Evolutionary conservation across 2,113 vertebrate genomes (phyloP).

Genomic region (Cynopterus brachyotis): DNA sequence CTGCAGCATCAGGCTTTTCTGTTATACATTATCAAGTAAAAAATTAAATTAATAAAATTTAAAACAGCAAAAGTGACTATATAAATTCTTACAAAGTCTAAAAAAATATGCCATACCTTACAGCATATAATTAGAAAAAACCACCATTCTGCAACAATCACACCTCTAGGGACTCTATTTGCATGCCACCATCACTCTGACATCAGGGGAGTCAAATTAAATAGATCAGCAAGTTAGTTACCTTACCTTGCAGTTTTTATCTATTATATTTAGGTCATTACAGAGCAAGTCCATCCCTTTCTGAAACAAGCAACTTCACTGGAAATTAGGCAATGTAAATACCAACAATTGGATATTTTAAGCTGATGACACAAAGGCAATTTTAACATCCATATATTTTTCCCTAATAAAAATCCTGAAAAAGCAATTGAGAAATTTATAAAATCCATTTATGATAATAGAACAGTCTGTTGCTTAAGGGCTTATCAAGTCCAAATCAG

Average conservation of each 20-base stretch:
- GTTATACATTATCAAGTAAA: neutral
- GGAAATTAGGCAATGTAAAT: slow-evolving; percentile 42
- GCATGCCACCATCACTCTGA: neutral
- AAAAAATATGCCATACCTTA: neutral
- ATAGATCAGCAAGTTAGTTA: neutral
- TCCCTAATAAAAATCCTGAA: neutral
- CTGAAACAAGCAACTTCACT: neutral
- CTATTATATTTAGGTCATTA: neutral
- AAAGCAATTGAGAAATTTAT: slow-evolving; percentile 13
- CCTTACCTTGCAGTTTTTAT: neutral
- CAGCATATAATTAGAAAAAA: neutral
- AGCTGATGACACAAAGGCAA: neutral
- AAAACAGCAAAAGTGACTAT: neutral
- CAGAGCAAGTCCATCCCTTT: neutral
- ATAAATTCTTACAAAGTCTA: neutral
- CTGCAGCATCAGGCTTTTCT: neutral
- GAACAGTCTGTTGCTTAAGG: neutral
- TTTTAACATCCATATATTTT: neutral
- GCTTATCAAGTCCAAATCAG: neutral
- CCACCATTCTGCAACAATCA: neutral
- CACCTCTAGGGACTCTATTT: neutral
- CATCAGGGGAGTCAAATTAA: neutral
- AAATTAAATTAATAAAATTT: neutral
- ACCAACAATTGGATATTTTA: slow-evolving; percentile 38
- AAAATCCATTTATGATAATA: neutral